These are phyloP conservation scores for Acleris sparsana DNA, from an alignment of 2,888 invertebrate genomes.

Conservation along the genomic window DNA sequence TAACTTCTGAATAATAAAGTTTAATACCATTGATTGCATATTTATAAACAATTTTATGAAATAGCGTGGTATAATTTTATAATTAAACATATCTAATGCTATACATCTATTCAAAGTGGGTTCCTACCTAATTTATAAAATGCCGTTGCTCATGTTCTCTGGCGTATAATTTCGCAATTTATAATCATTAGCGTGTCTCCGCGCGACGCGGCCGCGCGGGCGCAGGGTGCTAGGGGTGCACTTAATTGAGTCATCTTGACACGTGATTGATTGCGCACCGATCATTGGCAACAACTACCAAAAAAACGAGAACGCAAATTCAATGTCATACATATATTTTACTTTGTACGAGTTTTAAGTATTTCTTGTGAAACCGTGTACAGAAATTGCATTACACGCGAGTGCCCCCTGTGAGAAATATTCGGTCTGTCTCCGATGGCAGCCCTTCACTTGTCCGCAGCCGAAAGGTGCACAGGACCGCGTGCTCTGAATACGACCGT, in stretches of 20 bases:
- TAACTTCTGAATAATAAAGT: constrained; percentile 2
- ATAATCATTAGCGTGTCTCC: constrained; percentile 76
- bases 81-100: constrained; percentile 35
- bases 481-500: constrained; percentile 65
- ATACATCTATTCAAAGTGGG: constrained; percentile 34
- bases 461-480: constrained; percentile 60
- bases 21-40: constrained; percentile 7
- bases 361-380: constrained; percentile 56
- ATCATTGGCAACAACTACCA: constrained; percentile 69
- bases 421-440: constrained; percentile 70
- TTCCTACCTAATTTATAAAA: constrained; percentile 50
- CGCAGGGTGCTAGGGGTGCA: constrained; percentile 59
- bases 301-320: constrained; percentile 68
- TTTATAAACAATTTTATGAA: constrained; percentile 12
- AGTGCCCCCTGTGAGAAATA: constrained; percentile 70
- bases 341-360: constrained; percentile 47
- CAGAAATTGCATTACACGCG: constrained; percentile 67
- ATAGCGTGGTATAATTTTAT: constrained; percentile 31
- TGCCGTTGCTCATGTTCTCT: constrained; percentile 59
- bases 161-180: constrained; percentile 76
- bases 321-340: constrained; percentile 60
- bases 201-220: constrained; percentile 52
- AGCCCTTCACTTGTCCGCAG: constrained; percentile 73
- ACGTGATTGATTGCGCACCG: constrained; percentile 70
- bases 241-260: constrained; percentile 77